Evolutionary conservation across 2,113 vertebrate genomes (phyloP).

Genomic region (Melanerpes formicivorus): DNA sequence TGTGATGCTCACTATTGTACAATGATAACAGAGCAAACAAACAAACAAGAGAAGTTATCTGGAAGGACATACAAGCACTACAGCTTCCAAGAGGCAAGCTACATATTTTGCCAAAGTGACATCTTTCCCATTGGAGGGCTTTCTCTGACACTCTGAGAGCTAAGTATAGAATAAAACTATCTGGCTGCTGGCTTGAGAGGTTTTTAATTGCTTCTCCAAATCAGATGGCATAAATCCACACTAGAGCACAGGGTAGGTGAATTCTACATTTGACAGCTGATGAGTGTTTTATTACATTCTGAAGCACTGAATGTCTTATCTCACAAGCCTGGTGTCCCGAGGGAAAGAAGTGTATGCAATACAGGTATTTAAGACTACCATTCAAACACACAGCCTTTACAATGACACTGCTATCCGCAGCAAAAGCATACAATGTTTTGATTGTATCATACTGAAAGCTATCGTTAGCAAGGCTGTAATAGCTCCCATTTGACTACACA

Average conservation of each 20-base stretch:
- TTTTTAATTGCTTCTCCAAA: background rate
- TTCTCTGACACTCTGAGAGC: background rate
- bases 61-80: background rate
- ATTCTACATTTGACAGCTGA: background rate
- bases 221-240: background rate
- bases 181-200: background rate
- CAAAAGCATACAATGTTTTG: background rate
- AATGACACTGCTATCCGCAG: background rate
- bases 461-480: background rate
- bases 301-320: background rate
- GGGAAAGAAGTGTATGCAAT: background rate
- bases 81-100: background rate
- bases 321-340: background rate
- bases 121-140: background rate
- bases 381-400: background rate
- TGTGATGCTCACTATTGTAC: background rate
- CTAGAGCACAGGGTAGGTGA: background rate
- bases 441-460: background rate
- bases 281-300: background rate
- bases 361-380: background rate
- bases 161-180: background rate
- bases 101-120: background rate
- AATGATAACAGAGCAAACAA: background rate
- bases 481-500: background rate
- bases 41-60: background rate